Conservation (phyloP, 2,797 vertebrate species). For the Falco peregrinus region DNA sequence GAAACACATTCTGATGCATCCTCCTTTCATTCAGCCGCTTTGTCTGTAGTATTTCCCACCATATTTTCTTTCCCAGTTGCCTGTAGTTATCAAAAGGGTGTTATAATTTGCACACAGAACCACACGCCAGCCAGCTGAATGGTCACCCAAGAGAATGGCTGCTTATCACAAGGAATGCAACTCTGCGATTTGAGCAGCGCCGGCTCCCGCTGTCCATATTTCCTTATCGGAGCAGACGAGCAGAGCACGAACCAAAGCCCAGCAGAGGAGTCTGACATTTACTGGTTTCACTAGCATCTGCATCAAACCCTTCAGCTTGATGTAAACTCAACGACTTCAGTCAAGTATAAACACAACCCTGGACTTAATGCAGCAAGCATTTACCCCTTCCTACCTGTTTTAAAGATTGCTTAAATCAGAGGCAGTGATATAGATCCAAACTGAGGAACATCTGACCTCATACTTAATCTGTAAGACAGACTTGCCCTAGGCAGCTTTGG, state of each 20-base stretch:
- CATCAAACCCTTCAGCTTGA: neutral
- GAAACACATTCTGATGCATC: neutral
- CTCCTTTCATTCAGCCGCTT: neutral
- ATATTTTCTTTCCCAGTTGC: neutral
- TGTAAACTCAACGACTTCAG: neutral
- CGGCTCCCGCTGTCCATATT: neutral
- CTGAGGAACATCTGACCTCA: neutral
- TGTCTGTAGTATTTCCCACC: fast-evolving
- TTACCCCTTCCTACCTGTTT: neutral
- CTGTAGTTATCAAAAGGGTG: neutral
- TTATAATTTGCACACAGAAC: fast-evolving
- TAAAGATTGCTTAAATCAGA: neutral
- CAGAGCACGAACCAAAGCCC: neutral
- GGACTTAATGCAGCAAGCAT: neutral
- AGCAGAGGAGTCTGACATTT: neutral
- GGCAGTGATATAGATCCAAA: neutral
- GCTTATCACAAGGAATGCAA: neutral
- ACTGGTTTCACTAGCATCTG: neutral
- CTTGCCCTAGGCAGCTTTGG: neutral
- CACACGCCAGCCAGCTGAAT: neutral
- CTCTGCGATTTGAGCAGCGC: neutral
- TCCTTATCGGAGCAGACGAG: fast-evolving
- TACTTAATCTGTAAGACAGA: neutral
- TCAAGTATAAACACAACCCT: neutral
- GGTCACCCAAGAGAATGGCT: fast-evolving